Evolutionary conservation across 2,113 vertebrate species (phyloP), one percentile per base, ranked within the genome.

Genomic region (Peromyscus polionotus): DNA sequence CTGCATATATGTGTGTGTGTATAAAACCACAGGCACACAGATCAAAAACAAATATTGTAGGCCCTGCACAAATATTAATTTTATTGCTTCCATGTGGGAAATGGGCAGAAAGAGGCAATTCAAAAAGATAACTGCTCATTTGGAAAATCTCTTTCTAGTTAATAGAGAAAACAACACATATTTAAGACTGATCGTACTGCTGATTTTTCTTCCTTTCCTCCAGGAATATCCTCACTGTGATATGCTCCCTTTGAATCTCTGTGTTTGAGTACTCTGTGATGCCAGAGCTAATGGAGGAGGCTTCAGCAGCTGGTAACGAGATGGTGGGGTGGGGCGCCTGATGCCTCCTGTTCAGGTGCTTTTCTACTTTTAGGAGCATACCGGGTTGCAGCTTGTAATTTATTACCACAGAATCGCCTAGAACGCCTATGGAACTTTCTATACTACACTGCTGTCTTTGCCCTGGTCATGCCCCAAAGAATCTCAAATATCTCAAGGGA

Each of bases 361-460:
- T 94, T 77, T 79, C 77, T 94, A 54, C 67, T 89, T 97, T 97
- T 89, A 94, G 95, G 91, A 84, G 93, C 48, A 93, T 57, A 80
- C 57, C 81, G 42, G 83, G 87, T 88, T 93, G 96, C 48, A 96
- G 81, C 57, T n/a, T 39, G 22, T 70, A 19, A 45, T 10, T 76
- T 80, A 87, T 88, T 95, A 79, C 85, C 67, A 91, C 77, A 88
- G 68, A 54, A 61, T 76, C 84, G 48, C 93, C 65, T 83, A 65
- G 70, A 68, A 88, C 19, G 7, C 57, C 77, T 36, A 54, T 59
- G 65, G 92, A 96, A 92, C 36, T 88, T 93, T 92, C 84, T 31
- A 95, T 45, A 90, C 36, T 54, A 67, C 63, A 88, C 31, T 59
- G 51, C n/a, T 7, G 79, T 89, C 76, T 86, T 57, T 95, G 72